Conservation (phyloP, 2,888 invertebrate genomes). For the Cephus rjabovi region DNA sequence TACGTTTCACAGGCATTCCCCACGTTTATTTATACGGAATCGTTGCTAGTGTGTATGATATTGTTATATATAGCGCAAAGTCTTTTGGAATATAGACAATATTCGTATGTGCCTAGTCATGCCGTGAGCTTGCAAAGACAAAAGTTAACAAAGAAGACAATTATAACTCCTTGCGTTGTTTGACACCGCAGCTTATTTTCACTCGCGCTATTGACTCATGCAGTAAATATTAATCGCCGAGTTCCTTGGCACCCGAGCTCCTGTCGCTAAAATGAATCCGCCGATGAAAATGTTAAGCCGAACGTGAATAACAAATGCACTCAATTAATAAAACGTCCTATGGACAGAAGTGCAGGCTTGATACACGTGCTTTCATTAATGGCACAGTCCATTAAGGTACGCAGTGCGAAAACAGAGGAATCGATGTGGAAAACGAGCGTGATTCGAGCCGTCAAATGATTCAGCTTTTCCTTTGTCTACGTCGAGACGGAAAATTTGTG, state of each 20-base stretch:
- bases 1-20: not conserved
- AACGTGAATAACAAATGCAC: not conserved
- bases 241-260: not conserved
- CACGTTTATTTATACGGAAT: not conserved
- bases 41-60: not conserved
- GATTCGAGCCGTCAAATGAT: slow-evolving; percentile 38
- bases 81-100: not conserved
- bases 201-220: not conserved
- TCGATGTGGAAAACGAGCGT: slow-evolving; percentile 19
- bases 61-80: not conserved
- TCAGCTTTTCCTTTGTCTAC: slow-evolving; percentile 50
- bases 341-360: not conserved
- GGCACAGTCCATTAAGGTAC: not conserved
- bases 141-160: not conserved
- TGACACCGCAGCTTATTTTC: not conserved
- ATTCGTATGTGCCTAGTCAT: not conserved
- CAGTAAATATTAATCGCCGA: not conserved
- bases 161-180: not conserved
- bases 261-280: not conserved
- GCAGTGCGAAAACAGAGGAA: slow-evolving; percentile 1
- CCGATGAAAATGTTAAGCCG: not conserved
- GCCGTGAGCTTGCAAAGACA: not conserved
- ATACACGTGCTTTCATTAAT: not conserved
- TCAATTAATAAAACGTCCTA: not conserved
- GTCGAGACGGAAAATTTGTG: slow-evolving; percentile 18